Base-by-base conservation (phyloP, 37 sponge, comb jelly and placozoan genomes). In the Cladorhizidae sp. region DNA sequence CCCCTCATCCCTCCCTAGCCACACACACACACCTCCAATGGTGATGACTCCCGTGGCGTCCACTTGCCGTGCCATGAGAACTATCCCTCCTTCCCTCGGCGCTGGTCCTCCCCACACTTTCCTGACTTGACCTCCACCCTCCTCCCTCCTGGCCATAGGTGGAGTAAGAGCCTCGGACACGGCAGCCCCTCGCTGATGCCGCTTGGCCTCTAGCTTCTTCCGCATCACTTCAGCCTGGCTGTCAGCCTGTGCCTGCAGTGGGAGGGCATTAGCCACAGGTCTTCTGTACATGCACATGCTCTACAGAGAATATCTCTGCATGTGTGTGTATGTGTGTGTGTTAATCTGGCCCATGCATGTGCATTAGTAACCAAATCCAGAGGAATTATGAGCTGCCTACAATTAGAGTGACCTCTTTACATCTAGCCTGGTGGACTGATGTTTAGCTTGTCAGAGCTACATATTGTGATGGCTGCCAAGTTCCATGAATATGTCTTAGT, bases 191-290 rank as follows among this genome's bases (percentile, higher is more conserved):
- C 74, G 59, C 63, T 91, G 77, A 7, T 50, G 57, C n/a, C 72
- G 40, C 57, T 73, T 86, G 64, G 80, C 71, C 63, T 74, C 91
- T 23, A 94, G 63, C 72, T 84, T 76, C 37, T 88, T 81, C 69
- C 79, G 81, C 86, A 95, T 62, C 8, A 36, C 36, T 41, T 80
- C 92, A 55, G 95, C 92, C 77, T 88, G 78, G 64, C 75, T 56
- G 49, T 95, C 95, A 18, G 95, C 92, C 63, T 95, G 95, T 38
- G 87, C 86, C 95, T 94, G 82, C 8, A 29, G 12, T 43, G 38
- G 3, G 15, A 49, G 20, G 12, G 20, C 9, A 28, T 15, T 63
- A 21, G 17, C 64, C 25, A 15, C 25, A 63, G 25, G 9, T 28
- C 9, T 18, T 17, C 25, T 8, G n/a, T 42, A 49, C 52, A 72